phyloP scores from a whole-genome alignment of 2,113 vertebrate genomes.

The Saccopteryx bilineata region DNA sequence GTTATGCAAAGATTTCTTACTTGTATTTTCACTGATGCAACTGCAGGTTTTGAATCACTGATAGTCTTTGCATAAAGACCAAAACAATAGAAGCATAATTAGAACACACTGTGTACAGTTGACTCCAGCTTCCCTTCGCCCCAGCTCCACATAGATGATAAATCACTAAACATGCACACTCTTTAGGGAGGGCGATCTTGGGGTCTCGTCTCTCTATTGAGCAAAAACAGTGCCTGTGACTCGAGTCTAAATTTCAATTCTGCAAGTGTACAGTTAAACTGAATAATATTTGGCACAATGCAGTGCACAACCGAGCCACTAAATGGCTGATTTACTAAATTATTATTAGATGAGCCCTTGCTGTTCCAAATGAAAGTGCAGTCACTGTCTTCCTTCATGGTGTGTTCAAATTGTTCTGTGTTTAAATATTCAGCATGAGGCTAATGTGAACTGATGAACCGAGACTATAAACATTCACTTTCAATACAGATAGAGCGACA shows the following conservation, averaged over 20 bases:
- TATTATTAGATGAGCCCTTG: conserved; percentile 91
- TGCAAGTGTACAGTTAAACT: conserved; percentile 83
- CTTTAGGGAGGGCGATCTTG: conserved; percentile 81
- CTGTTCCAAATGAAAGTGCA: conserved; percentile 91
- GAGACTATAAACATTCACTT: conserved; percentile 92
- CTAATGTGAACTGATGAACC: conserved; percentile 94
- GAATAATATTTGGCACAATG: conserved; percentile 90
- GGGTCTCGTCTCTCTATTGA: conserved; percentile 85
- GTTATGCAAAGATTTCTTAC: conserved; percentile 74
- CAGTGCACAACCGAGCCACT: conserved; percentile 88
- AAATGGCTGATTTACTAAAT: conserved; percentile 94
- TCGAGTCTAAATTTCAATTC: conserved; percentile 87
- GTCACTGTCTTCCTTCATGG: conserved; percentile 89
- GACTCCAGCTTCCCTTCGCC: conserved; percentile 82
- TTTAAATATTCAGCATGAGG: conserved; percentile 95
- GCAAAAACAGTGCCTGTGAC: conserved; percentile 83
- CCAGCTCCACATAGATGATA: conserved; percentile 85
- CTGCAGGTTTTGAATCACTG: conserved; percentile 80
- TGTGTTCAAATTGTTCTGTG: conserved; percentile 93
- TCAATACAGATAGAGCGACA: conserved; percentile 86
- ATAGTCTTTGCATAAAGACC: conserved; percentile 81
- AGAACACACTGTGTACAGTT: conserved; percentile 82
- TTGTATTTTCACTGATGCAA: conserved; percentile 71
- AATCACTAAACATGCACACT: conserved; percentile 81
- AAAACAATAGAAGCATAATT: conserved; percentile 86